Conservation (phyloP, 1,140 invertebrate genomes). For the Parapsyche elsis region DNA sequence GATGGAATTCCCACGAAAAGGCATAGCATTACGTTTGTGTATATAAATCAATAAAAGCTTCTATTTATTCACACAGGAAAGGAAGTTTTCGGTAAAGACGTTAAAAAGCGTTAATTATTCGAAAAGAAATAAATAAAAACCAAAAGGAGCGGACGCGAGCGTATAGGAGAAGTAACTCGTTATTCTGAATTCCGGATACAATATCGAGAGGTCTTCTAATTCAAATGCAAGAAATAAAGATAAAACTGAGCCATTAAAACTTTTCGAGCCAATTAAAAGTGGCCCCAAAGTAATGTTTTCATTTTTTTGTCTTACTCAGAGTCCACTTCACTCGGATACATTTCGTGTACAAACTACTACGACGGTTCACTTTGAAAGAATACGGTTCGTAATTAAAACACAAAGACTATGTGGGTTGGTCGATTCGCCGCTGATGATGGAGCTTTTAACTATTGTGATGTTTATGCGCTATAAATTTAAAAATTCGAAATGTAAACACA, state of each 20-base stretch:
- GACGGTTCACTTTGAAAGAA: neutral
- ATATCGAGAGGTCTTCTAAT: conserved; percentile 44
- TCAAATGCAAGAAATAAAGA: conserved; percentile 51
- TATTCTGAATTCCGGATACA: conserved; percentile 38
- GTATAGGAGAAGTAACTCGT: conserved; percentile 21
- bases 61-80: conserved; percentile 2
- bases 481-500: conserved; percentile 11
- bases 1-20: too few relatives aligned
- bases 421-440: conserved; percentile 24
- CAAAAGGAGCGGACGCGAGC: neutral
- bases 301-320: neutral
- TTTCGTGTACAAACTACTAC: neutral
- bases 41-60: neutral
- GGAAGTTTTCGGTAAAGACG: conserved; percentile 4
- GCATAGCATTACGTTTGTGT: too few relatives aligned
- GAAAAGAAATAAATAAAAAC: conserved; percentile 26
- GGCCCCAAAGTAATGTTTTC: conserved; percentile 49
- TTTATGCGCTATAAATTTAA: conserved; percentile 38
- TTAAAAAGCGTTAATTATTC: conserved; percentile 27
- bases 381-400: conserved; percentile 33
- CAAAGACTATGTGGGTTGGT: conserved; percentile 38
- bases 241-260: conserved; percentile 52
- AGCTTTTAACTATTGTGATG: conserved; percentile 28
- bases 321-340: neutral
- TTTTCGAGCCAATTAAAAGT: conserved; percentile 54